phyloP scores from a whole-genome alignment of 2,113 vertebrate genomes.

The Xerus inauris region DNA sequence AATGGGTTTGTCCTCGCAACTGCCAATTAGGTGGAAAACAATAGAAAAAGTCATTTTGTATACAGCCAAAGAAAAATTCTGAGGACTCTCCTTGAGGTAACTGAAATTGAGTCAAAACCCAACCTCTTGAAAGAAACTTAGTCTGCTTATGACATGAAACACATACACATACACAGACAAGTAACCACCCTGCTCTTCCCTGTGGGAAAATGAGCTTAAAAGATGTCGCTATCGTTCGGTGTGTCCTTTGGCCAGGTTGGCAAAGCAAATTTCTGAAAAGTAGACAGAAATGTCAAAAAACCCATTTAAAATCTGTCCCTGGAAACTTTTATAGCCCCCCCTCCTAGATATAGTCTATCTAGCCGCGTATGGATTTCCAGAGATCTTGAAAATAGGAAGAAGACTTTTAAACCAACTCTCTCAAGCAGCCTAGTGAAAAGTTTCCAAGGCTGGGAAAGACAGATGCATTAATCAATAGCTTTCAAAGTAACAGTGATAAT shows the following conservation, averaged over 20 bases:
- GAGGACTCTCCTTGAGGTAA: background rate
- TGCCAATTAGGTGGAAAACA: background rate
- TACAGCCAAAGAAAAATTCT: background rate
- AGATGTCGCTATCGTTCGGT: background rate
- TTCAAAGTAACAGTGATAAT: conserved; percentile 63
- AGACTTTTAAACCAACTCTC: conserved; percentile 41
- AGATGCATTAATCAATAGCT: conserved; percentile 70
- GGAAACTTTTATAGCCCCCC: background rate
- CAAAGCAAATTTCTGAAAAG: conserved; percentile 44
- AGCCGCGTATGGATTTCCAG: conserved; percentile 34
- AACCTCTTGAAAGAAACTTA: conserved; percentile 1
- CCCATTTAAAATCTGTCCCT: conserved; percentile 13
- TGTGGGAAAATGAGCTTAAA: conserved; percentile 27
- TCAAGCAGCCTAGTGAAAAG: conserved; percentile 28
- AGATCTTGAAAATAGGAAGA: conserved; percentile 49
- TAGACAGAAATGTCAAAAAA: background rate
- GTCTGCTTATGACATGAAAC: background rate
- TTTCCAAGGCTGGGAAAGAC: conserved; percentile 51
- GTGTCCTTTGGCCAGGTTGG: background rate
- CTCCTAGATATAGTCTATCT: background rate
- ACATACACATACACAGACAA: background rate
- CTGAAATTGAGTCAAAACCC: background rate
- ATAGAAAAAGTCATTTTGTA: background rate
- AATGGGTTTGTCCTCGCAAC: background rate
- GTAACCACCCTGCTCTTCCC: background rate